phyloP scores from a whole-genome alignment of 2,888 invertebrate species.

The Sinotaia quadrata region DNA sequence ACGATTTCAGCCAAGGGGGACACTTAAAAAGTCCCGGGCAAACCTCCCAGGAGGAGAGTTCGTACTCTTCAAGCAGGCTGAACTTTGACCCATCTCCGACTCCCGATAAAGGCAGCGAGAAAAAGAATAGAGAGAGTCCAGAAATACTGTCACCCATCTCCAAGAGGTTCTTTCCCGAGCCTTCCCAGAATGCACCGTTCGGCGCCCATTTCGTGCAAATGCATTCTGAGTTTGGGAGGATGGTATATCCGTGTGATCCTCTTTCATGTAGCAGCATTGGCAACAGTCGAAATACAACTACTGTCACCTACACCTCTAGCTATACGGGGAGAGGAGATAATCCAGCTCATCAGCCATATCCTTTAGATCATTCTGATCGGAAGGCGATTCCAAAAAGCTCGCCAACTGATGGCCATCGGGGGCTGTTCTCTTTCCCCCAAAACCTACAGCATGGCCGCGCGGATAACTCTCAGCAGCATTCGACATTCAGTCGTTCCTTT shows the following conservation, averaged over 20 bases:
- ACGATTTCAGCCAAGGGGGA: not conserved
- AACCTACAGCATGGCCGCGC: too few relatives aligned
- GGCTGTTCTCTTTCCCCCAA: too few relatives aligned
- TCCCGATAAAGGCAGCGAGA: conserved; percentile 13
- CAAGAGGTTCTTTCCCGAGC: not conserved
- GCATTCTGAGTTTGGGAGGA: too few relatives aligned
- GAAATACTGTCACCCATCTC: not conserved
- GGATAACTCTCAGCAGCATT: not conserved
- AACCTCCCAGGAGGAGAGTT: not conserved
- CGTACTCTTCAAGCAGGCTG: not conserved
- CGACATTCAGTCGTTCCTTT: not conserved
- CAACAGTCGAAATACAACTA: not conserved
- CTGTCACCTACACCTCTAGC: not conserved
- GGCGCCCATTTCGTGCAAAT: too few relatives aligned
- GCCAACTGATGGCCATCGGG: too few relatives aligned
- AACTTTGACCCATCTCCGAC: not conserved
- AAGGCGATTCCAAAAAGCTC: too few relatives aligned
- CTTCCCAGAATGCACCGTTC: too few relatives aligned
- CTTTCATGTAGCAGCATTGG: not conserved
- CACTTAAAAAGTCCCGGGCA: not conserved
- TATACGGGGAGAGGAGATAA: not conserved
- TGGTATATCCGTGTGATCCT: too few relatives aligned
- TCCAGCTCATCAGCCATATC: too few relatives aligned
- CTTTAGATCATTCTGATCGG: too few relatives aligned
- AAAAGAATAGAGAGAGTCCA: not conserved